These are phyloP conservation scores for Cromileptes altivelis DNA, from an alignment of 2,113 vertebrate species.

Conservation along the genomic window DNA sequence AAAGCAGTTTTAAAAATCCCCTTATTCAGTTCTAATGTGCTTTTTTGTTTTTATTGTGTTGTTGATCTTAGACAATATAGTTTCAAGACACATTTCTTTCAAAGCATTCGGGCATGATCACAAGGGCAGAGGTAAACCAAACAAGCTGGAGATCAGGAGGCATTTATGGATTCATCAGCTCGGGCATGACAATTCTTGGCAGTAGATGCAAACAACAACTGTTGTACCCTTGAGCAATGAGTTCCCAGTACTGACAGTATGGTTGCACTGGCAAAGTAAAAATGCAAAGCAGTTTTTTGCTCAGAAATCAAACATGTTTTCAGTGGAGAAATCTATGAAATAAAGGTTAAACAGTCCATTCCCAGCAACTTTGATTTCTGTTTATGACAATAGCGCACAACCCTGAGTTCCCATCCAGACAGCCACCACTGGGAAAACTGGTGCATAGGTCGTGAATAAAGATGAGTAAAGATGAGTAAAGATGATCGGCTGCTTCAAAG, in stretches of 20 bases:
- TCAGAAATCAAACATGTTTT: not conserved
- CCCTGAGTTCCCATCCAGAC: not conserved
- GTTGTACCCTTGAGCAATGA: constrained; percentile 45
- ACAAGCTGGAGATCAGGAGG: constrained; percentile 13
- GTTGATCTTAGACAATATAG: constrained; percentile 7
- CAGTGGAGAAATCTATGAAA: not conserved
- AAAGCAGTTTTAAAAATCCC: not conserved
- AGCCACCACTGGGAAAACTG: not conserved
- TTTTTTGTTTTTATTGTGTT: not conserved
- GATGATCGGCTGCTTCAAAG: not conserved
- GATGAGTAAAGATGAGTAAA: not conserved
- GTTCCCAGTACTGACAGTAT: not conserved
- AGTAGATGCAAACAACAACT: not conserved
- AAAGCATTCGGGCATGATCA: constrained; percentile 1
- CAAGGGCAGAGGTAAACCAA: constrained; percentile 5
- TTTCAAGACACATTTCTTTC: not conserved
- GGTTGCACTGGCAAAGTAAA: not conserved
- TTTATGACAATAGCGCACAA: not conserved
- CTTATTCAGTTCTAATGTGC: not conserved
- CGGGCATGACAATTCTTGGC: constrained; percentile 29
- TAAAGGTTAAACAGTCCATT: constrained; percentile 13
- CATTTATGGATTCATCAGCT: constrained; percentile 19
- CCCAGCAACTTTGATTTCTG: not conserved
- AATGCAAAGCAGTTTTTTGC: not conserved
- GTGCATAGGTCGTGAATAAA: not conserved